Base-by-base conservation (phyloP, 30 jellyfish, hydroid and myxozoan species). In the Haliclystus octoradiatus region DNA sequence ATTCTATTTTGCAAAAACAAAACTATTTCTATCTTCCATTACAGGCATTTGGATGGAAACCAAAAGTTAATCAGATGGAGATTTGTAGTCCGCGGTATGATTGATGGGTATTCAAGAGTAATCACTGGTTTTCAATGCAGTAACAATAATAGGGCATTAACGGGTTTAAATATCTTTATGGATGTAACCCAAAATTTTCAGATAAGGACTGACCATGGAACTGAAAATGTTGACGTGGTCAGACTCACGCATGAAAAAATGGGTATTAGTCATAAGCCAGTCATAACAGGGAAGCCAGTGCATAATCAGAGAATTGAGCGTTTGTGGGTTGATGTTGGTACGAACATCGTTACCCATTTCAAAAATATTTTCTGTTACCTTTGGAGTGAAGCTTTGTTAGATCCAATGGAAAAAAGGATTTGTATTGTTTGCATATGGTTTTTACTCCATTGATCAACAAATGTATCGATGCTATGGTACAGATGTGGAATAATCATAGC, bases 211-310 rank as follows among this genome's bases (percentile, higher is more conserved):
- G 81, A 47, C 31, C 81, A 70, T 9, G 81, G 81, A 22, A 70
- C 81, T 26, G 61, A 62, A 28, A 73, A 49, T 31, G 53, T 70
- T 28, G 63, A 49, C 50, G 76, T 70, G 63, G 75, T 72, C 25
- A 26, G 75, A 19, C 52, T 72, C 73, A 50, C 52, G 81, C 75
- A 49, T 53, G 26, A 27, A 51, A 50, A 70, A 29, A 25, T 46
- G 26, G 81, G 75, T 49, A 57, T 70, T 23, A 33, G 19, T 29
- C 50, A 52, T 28, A 27, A 35, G 25, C 78, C 79, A 19, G 78
- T 73, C 15, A 33, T 73, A 28, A 73, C 84, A 29, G 84, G 84
- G 47, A 31, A 31, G 7, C 63, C 84, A 25, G 84, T 71, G 19
- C 83, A 72, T 33, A 72, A 72, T 60, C 74, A 62, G 15, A 50